Conservation (phyloP, 2,797 vertebrate genomes). For the Coregonus sp. region DNA sequence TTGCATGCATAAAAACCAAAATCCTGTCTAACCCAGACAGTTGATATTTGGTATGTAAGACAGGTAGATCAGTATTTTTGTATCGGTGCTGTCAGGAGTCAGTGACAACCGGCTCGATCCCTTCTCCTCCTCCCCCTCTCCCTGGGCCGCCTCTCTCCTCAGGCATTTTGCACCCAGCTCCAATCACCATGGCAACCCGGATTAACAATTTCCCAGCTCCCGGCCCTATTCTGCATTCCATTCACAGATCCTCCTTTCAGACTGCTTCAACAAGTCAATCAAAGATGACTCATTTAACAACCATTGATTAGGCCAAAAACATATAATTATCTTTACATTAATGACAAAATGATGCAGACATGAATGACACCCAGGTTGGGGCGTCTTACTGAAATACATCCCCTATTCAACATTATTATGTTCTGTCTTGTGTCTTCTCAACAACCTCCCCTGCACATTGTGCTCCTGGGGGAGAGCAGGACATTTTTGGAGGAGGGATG, state of each 20-base stretch:
- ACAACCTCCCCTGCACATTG: neutral
- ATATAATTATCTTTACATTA: neutral
- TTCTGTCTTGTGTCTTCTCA: neutral
- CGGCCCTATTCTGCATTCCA: constrained; percentile 15
- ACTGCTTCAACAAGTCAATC: constrained; percentile 1
- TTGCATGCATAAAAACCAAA: no score
- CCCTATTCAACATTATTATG: neutral
- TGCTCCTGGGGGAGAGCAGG: neutral
- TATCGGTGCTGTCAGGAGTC: constrained; percentile 26
- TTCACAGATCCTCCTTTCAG: neutral
- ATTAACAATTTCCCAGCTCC: constrained; percentile 21
- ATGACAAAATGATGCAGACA: no score
- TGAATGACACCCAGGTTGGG: no score
- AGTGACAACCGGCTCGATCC: constrained; percentile 15
- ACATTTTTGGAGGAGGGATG: neutral
- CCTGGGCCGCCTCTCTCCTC: neutral
- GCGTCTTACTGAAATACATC: neutral
- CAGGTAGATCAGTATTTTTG: constrained; percentile 36
- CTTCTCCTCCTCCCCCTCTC: constrained; percentile 15
- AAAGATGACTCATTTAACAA: neutral
- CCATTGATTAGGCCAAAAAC: neutral
- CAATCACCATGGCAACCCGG: constrained; percentile 24
- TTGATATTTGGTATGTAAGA: constrained; percentile 39
- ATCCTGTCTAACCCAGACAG: constrained; percentile 25
- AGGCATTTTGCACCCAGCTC: constrained; percentile 11